Percentiles rank a stretch among this genome's conserved stretches.
phyloP scores from a whole-genome alignment of 2,113 vertebrate species.

The Terrapene triunguis region DNA sequence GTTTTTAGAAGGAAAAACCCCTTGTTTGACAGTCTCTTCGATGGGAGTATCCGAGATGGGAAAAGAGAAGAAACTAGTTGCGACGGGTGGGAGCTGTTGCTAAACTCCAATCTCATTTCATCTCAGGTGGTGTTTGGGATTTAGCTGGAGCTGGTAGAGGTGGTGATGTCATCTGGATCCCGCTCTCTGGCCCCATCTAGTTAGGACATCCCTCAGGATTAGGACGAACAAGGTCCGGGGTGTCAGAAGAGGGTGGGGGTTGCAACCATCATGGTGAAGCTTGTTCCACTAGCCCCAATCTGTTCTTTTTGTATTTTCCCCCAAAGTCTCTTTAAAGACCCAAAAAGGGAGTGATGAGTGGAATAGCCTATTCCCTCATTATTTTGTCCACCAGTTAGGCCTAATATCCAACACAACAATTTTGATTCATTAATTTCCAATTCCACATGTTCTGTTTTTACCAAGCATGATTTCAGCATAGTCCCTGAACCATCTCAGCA shows the following conservation, averaged over 20 bases:
- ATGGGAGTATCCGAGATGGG: not conserved
- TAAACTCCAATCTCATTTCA: not conserved
- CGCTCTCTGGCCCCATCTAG: not conserved
- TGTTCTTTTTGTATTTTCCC: not conserved
- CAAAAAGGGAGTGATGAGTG: not conserved
- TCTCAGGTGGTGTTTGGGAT: not conserved
- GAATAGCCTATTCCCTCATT: not conserved
- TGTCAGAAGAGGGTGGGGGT: not conserved
- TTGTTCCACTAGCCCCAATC: not conserved
- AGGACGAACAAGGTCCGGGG: no score
- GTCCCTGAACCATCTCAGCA: not conserved
- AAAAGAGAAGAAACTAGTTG: not conserved
- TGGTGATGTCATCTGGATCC: not conserved
- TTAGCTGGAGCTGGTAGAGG: not conserved
- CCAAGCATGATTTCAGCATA: not conserved
- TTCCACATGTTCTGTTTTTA: not conserved
- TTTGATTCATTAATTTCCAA: not conserved
- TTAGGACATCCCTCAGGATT: not conserved
- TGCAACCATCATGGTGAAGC: not conserved
- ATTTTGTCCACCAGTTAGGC: not conserved
- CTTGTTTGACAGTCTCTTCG: not conserved
- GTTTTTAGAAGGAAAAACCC: not conserved
- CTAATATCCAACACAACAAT: not conserved
- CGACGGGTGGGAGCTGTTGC: not conserved
- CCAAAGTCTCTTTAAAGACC: not conserved